Base-by-base conservation (phyloP, 2,113 vertebrate species). In the Nanorana parkeri region DNA sequence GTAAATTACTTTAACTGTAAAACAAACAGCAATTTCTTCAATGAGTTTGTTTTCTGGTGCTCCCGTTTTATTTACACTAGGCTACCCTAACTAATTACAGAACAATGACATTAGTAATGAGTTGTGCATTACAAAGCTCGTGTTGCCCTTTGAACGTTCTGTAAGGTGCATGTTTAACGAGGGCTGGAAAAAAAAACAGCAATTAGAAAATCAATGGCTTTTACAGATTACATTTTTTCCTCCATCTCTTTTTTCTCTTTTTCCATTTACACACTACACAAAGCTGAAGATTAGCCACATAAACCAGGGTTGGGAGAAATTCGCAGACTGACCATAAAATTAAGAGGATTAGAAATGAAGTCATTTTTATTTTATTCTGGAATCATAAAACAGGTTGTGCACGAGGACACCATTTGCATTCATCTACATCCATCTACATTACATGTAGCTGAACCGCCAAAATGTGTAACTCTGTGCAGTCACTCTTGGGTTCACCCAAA, bases 201-300 rank as follows among this genome's bases (percentile, higher is more conserved):
- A 71, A 80, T 80, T 80, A 80, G 36, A 69, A 69, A 80, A 80
- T 72, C 67, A 80, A 80, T 80, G 58, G 32, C 68, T 80, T 61
- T 20, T 54, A 60, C 15, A 65, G 41, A 54, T 78, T 67, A 67
- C 63, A 65, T 78, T 55, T 32, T 32, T 78, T 41, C 54, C 63
- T 60, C 11, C 72, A 61, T 75, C 72, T 41, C 72, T 75, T 75
- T 41, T 29, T 58, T 47, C 41, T 47, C 41, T 41, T 41, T 20
- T 74, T 60, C 32, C n/a, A 75, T 75, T 75, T 75, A 21, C 58
- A 60, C 72, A 75, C 55, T 60, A 75, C 72, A 75, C 72, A 61
- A 61, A 61, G n/a, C 21, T 41, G 28, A 41, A 23, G 28, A 61
- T 61, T n/a, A 60, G 61, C 32, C 23, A 28, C 28, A 36, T n/a